Evolutionary conservation across 2,797 vertebrate genomes (phyloP).

Genomic region (Siniperca obscura): DNA sequence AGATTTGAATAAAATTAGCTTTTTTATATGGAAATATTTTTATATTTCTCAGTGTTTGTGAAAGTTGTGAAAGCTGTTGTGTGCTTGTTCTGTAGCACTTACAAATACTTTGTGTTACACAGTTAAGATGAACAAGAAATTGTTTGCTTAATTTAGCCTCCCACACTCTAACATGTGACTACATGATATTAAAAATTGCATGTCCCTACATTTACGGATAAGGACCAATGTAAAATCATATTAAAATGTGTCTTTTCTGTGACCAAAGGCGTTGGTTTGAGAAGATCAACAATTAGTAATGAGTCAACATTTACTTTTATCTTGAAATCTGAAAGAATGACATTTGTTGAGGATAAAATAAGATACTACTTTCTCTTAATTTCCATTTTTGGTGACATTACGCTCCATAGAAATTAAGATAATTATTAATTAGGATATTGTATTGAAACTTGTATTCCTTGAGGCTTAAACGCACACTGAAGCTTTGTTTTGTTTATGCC

Average conservation of each 20-base stretch:
- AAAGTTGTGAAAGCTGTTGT: background rate
- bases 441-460: background rate
- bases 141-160: background rate
- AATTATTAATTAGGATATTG: background rate
- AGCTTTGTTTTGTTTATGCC: constrained; percentile 18
- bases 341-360: background rate
- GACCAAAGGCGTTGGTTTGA: background rate
- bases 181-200: background rate
- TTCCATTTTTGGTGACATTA: constrained; percentile 2
- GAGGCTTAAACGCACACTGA: constrained; percentile 10
- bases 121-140: background rate
- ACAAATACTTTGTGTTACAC: background rate
- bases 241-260: background rate
- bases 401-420: background rate
- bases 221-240: background rate
- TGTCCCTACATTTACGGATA: background rate
- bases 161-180: background rate
- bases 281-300: background rate
- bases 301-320: background rate
- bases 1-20: background rate
- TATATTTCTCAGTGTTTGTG: background rate
- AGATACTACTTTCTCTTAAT: background rate
- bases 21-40: constrained; percentile 5
- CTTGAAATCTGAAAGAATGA: background rate
- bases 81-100: background rate